Evolutionary conservation across 2,113 vertebrate species (phyloP).

Genomic region (Saimiri boliviensis): DNA sequence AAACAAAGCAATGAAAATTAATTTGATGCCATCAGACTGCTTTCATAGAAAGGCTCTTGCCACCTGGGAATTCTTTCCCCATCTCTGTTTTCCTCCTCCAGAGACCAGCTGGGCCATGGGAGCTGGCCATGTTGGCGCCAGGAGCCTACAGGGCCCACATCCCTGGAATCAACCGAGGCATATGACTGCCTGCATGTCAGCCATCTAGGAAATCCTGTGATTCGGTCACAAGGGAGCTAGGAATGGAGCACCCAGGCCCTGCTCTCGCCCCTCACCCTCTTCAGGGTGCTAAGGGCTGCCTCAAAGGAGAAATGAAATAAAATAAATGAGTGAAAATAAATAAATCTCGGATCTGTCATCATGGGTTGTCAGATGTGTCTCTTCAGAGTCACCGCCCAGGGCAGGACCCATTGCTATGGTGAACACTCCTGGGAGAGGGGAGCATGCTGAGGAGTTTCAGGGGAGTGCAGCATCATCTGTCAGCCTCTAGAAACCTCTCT

Average conservation of each 20-base stretch:
- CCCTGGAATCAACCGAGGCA: not conserved
- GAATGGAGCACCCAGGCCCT: fast-evolving
- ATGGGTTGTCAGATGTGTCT: not conserved
- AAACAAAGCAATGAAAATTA: not conserved
- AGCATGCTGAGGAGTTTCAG: not conserved
- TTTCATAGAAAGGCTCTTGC: not conserved
- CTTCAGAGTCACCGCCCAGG: not conserved
- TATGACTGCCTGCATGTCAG: not conserved
- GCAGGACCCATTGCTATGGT: not conserved
- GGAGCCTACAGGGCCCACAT: not conserved
- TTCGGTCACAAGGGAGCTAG: fast-evolving
- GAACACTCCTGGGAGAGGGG: not conserved
- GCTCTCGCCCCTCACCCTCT: fast-evolving
- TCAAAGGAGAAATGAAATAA: fast-evolving
- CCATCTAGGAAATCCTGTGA: not conserved
- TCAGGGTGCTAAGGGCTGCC: fast-evolving
- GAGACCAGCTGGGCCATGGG: not conserved
- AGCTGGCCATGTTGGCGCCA: not conserved
- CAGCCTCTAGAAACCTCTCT: not conserved
- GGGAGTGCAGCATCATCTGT: not conserved
- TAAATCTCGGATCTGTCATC: fast-evolving
- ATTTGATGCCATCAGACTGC: not conserved
- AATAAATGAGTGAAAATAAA: not conserved
- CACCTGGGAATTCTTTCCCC: not conserved
- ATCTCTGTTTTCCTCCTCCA: not conserved